Evolutionary conservation across 2,113 vertebrate species (phyloP).

Genomic region (Menidia beryllina): DNA sequence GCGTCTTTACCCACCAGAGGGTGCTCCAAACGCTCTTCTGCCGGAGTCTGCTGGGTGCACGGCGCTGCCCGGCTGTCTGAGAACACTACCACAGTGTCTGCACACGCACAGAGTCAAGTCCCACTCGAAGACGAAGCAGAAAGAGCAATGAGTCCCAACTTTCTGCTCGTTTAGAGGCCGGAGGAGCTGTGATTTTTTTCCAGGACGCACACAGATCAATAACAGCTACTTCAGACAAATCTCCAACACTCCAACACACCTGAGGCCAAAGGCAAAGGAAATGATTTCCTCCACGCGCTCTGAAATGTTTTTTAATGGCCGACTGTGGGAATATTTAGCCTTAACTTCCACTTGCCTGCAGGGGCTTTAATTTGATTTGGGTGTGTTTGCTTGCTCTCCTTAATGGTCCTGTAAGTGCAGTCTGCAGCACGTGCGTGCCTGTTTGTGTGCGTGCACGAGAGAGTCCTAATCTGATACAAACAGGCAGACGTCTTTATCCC

Average conservation of each 20-base stretch:
- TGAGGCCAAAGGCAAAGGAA: neutral
- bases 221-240: neutral
- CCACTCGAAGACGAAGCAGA: neutral
- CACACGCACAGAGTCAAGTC: neutral
- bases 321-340: constrained; percentile 38
- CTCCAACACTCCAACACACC: constrained; percentile 7
- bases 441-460: constrained; percentile 12
- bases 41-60: neutral
- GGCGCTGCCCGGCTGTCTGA: constrained; percentile 1
- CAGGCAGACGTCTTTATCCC: constrained; percentile 54
- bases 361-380: constrained; percentile 23
- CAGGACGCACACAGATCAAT: too few species aligned
- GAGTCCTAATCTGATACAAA: constrained; percentile 48
- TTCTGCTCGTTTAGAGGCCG: too few species aligned
- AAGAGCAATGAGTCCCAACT: too few species aligned
- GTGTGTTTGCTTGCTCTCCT: constrained; percentile 25
- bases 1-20: constrained; percentile 20
- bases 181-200: too few species aligned
- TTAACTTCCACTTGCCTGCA: too few species aligned
- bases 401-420: constrained; percentile 25
- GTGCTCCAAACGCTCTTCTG: constrained; percentile 4
- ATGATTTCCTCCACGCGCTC: neutral
- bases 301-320: constrained; percentile 11
- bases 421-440: constrained; percentile 16
- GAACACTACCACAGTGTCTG: neutral